Evolutionary conservation across 2,113 vertebrate genomes (phyloP), one percentile per base, ranked within the genome.

Genomic region (Marcusenius ussheri): DNA sequence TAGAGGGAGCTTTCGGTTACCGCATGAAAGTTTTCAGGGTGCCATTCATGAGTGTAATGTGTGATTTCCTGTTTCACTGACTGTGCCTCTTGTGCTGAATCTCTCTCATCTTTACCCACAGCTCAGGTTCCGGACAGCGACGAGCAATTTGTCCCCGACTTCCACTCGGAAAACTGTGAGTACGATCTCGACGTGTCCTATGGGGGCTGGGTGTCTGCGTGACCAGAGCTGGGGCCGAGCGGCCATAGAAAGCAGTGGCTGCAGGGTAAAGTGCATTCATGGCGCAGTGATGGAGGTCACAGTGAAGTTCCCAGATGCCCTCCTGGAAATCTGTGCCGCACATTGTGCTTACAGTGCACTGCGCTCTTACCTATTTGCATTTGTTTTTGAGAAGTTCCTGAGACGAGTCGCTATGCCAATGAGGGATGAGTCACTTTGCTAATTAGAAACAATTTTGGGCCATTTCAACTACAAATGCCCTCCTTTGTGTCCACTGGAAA

Each of bases 101-200:
- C 45, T 53, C 90, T 91, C 56, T 90, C 42, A 91, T 50, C 74
- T 56, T 83, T 91, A 13, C 80, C 92, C 95, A 89, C 97, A 99
- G 98, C 98, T 97, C 98, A 99, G 95, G 98, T 99, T 95, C 98
- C 98, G 89, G 98, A 99, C 96, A 97, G 96, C 0, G 98, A 99
- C 90, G 98, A 99, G 93, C 98, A 98, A 92, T 99, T 98, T 93
- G 97, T 99, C 95, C 98, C 98, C 91, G 98, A 99, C 95, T 98
- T 98, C 94, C 98, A 98, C 91, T 97, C 98, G 88, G 98, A 99
- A 93, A 99, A 98, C 95, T 94, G 98, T 99, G 94, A 99, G 98
- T 99, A 95, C 51, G 45, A 85, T 46, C 85, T 83, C n/a, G 9
- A 21, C 15, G 42, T 13, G 5, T 42, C 51, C 31, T 66, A 35